Evolutionary conservation across 2,113 vertebrate species (phyloP), one percentile per base, ranked within the genome.

Genomic region (Dipodomys merriami): DNA sequence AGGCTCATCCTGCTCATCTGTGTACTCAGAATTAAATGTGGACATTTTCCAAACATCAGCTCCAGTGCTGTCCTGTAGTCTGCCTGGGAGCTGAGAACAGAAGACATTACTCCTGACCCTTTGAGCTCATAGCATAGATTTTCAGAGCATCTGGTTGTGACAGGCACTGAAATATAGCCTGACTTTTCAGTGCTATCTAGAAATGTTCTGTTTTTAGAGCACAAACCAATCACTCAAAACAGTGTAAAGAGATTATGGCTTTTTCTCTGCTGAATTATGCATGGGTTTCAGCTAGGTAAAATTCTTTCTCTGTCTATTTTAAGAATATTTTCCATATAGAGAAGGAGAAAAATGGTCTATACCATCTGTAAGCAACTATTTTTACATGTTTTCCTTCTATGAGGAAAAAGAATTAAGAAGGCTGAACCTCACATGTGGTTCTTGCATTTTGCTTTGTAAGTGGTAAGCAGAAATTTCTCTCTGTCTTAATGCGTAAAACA

Each of bases 191-290:
- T 93, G 60, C 90, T 96, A 90, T 95, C 91, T 94, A 86, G 68
- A 97, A 96, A 94, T 77, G 96, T 93, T 85, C 74, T 95, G 72
- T 96, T 97, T 97, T 97, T 83, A 83, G 96, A 97, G 44, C 76
- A 95, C 85, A 96, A 97, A 95, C 93, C 96, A 95, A 96, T 98
- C 98, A 94, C 85, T 9, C 76, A 97, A 57, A 97, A 96, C 87
- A 96, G 95, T 96, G 85, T 95, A 93, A 96, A 91, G 93, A 96
- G 83, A 97, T 97, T 96, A 97, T 86, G 81, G 97, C 94, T 97
- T 95, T 94, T 91, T 96, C 90, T 95, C 65, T 82, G 39, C 95
- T 97, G 97, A 98, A 97, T 98, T 97, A 97, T 97, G 86, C 85
- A 97, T 97, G 93, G 39, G 11, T 98, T 97, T 97, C 91, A 90